phyloP scores from a whole-genome alignment of 1,140 invertebrate species.

The Lordiphosa stackelbergi region DNA sequence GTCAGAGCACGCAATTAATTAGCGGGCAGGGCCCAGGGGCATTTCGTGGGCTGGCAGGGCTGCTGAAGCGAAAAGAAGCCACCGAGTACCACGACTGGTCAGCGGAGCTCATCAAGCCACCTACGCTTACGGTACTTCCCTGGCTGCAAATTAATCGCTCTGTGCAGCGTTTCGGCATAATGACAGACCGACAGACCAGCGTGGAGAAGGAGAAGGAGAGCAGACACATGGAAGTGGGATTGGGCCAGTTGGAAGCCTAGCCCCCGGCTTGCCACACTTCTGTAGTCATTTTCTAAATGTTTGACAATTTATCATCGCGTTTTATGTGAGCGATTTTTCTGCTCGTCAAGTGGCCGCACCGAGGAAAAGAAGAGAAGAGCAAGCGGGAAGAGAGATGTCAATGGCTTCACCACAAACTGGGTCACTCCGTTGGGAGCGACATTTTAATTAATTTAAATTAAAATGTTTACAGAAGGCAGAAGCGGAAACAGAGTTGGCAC shows the following conservation, averaged over 20 bases:
- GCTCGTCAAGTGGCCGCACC: slow-evolving; percentile 34
- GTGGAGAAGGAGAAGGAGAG: background rate
- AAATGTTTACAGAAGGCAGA: slow-evolving; percentile 48
- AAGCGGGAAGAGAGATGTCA: slow-evolving; percentile 37
- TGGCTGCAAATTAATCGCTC: slow-evolving; percentile 65
- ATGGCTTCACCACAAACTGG: slow-evolving; percentile 39
- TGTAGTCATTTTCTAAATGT: slow-evolving; percentile 59
- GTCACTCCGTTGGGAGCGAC: slow-evolving; percentile 38
- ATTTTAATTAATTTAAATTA: slow-evolving; percentile 73
- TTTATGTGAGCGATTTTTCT: slow-evolving; percentile 45
- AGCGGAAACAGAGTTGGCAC: slow-evolving; percentile 20
- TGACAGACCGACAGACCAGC: slow-evolving; percentile 37
- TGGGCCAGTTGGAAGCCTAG: slow-evolving; percentile 23
- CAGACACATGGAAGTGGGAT: background rate
- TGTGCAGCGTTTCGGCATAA: slow-evolving; percentile 39
- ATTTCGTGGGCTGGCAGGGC: slow-evolving; percentile 15
- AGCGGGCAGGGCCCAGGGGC: slow-evolving; percentile 34
- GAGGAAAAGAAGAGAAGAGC: background rate
- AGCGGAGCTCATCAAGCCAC: slow-evolving; percentile 66
- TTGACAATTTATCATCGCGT: slow-evolving; percentile 56
- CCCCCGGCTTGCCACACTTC: slow-evolving; percentile 57
- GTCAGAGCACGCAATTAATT: slow-evolving; percentile 67
- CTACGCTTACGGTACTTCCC: slow-evolving; percentile 66
- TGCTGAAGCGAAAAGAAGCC: slow-evolving; percentile 47
- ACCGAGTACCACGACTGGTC: slow-evolving; percentile 29